Conservation (phyloP, 2,113 vertebrate genomes). For the Turdus rufiventris region DNA sequence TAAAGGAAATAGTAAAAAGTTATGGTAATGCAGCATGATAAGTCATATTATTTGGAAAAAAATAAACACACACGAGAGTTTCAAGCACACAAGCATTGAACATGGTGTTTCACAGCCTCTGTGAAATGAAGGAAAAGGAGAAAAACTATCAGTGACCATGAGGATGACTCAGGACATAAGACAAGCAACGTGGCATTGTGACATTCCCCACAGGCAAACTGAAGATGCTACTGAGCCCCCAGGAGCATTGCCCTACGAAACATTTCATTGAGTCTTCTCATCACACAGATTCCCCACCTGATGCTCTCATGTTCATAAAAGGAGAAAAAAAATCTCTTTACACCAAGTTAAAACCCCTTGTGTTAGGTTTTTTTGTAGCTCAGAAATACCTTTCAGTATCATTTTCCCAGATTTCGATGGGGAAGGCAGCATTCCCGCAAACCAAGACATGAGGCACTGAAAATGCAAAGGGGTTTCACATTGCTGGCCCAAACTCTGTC, state of each 20-base stretch:
- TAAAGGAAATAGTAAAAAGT: background rate
- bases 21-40: background rate
- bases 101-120: background rate
- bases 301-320: background rate
- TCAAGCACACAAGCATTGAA: background rate
- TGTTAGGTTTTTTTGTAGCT: background rate
- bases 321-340: background rate
- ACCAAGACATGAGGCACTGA: background rate
- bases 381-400: background rate
- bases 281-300: background rate
- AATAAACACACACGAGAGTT: background rate
- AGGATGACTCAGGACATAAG: background rate
- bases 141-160: background rate
- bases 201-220: background rate
- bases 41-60: background rate
- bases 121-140: background rate
- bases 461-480: background rate
- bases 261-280: background rate
- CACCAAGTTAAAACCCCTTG: background rate
- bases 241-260: background rate
- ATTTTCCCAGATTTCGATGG: background rate
- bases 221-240: accelerated
- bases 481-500: slow-evolving; percentile 44
- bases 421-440: background rate
- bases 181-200: background rate